phyloP scores from a whole-genome alignment of 2,797 vertebrate species.

The Scleropages formosus region DNA sequence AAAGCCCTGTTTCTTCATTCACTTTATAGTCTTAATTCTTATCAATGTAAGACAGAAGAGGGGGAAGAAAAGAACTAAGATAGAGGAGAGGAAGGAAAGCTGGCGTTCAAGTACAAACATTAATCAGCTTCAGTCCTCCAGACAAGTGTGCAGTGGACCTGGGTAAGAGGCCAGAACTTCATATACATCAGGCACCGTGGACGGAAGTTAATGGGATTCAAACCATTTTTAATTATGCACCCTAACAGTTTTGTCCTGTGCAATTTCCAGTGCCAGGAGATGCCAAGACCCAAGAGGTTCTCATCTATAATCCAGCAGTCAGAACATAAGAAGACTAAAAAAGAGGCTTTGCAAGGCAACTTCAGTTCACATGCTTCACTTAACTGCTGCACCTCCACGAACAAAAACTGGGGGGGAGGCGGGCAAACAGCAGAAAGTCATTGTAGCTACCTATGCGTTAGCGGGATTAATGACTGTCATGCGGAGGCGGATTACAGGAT shows the following conservation, averaged over 20 bases:
- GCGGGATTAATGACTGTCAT: neutral
- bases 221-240: conserved; percentile 29
- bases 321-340: neutral
- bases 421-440: neutral
- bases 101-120: neutral
- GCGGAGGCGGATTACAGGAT: neutral
- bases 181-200: conserved; percentile 16
- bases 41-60: conserved; percentile 8
- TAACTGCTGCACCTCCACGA: neutral
- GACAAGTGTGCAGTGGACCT: conserved; percentile 15
- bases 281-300: neutral
- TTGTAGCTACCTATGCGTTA: neutral
- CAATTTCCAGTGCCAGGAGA: conserved; percentile 8
- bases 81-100: neutral
- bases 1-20: neutral
- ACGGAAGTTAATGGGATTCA: conserved; percentile 25
- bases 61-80: neutral
- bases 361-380: neutral
- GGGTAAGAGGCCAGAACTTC: neutral
- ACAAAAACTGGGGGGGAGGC: neutral
- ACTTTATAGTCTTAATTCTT: conserved; percentile 6
- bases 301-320: conserved; percentile 16
- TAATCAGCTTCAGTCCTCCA: conserved; percentile 9
- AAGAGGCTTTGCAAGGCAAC: neutral
- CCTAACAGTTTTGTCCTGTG: conserved; percentile 23